Base-by-base conservation (phyloP, 2,888 invertebrate species). In the Acronicta aceris region DNA sequence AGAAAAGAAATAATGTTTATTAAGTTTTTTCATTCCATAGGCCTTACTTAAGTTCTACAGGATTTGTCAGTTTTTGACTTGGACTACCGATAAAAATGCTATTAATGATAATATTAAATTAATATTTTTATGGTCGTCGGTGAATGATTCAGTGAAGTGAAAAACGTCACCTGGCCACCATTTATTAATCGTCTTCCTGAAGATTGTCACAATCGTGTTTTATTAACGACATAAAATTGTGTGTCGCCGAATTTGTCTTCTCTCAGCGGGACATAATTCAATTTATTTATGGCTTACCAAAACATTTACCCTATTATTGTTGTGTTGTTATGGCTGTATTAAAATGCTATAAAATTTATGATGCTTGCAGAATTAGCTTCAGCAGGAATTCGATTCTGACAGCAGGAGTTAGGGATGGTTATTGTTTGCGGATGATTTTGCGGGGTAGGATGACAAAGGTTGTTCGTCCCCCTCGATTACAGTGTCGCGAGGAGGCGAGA, bases 251-350 rank as follows among this genome's bases (percentile, higher is more conserved):
- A 90, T 92, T 90, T 89, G 89, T 90, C 87, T 80, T 76, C 83
- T 76, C 89, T 76, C 90, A 83, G 88, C 89, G 85, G 88, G 87
- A 87, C 79, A 85, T 84, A 83, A 86, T 87, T 84, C 82, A 89
- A 87, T 88, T 90, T 91, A 93, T 94, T 93, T 93, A 94, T 93
- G 92, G 89, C 89, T 91, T 92, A 93, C 93, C 94, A 94, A 94
- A 94, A 94, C 94, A 94, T 94, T 94, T 94, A 89, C 91, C 93
- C 94, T 93, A 93, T 93, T 94, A 94, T 92, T 93, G 91, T 91
- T 87, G 84, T 86, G 91, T 87, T 89, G 89, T 92, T 94, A 94
- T 90, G 90, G 93, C 93, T 92, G 90, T 93, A 94, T 94, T 93
- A 94, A 93, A 94, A 84, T 86, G 89, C 88, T 85, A 92, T 94